Base-by-base conservation (phyloP, 2,797 vertebrate species). In the Enteromius treurensis region DNA sequence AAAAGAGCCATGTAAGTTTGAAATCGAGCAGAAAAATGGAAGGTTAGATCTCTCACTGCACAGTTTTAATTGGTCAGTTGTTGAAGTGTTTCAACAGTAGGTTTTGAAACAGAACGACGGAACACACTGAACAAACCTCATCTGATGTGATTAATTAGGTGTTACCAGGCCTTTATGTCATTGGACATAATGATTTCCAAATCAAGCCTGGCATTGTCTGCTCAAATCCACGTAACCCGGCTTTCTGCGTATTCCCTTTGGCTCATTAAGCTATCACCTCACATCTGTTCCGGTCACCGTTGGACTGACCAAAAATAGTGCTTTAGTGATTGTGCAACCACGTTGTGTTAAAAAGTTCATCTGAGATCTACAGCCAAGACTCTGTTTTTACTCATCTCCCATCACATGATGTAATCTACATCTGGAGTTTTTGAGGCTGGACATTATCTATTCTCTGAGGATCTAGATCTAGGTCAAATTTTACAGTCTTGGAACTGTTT, bases 381-480 rank as follows among this genome's bases (percentile, higher is more conserved):
- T 55, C 45, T 34, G 65, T 60, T 83, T 73, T 49, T 58, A 29
- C 73, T 77, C 78, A 64, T 77, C 77, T 76, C 40, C 47, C 62
- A n/a, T 65, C 71, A 23, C 45, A 76, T 88, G 80, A 88, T 80
- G 82, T 86, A 75, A 89, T 85, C 82, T 79, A 49, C 83, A 87
- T 85, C 81, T 85, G 77, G 78, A 47, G 55, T 77, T 84, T 76
- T 53, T 53, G 51, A 83, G 68, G 40, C 62, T 73, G 26, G 64
- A n/a, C 37, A 80, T 87, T 87, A 81, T 85, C 84, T 47, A 58
- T 62, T 53, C 67, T 71, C 77, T 76, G 64, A 79, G 81, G 51
- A 81, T 80, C 32, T 55, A 78, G n/a, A 78, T 82, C 77, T 69
- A 79, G 84, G 81, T 79, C 83, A 86, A 32, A 87, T 74, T 69